Percentiles rank a stretch among this genome's conserved stretches.
Evolutionary conservation across 2,888 invertebrate species (phyloP).

Genomic region (Drosophila mayaguana): DNA sequence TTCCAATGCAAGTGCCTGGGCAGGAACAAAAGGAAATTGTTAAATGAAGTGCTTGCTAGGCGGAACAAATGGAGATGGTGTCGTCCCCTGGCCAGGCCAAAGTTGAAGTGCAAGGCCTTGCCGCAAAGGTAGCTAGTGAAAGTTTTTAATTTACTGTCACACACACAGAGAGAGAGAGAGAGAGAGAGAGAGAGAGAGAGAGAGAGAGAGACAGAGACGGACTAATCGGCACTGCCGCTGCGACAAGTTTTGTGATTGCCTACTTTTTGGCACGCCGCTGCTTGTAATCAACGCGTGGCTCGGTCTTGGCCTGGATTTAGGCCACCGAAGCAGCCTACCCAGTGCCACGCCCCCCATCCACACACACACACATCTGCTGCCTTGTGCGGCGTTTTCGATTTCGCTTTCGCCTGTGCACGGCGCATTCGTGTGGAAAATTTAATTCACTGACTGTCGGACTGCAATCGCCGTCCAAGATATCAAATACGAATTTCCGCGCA

Average conservation of each 20-base stretch:
- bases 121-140: constrained; percentile 52
- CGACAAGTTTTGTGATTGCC: constrained; percentile 61
- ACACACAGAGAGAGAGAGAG: neutral
- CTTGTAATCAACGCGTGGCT: constrained; percentile 64
- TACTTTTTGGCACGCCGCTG: constrained; percentile 44
- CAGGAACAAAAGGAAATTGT: constrained; percentile 72
- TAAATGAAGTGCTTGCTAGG: constrained; percentile 73
- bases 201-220: neutral
- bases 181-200: neutral
- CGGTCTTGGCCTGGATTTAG: constrained; percentile 25
- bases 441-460: constrained; percentile 65
- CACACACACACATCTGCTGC: neutral
- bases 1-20: constrained; percentile 29
- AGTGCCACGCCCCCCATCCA: neutral
- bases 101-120: constrained; percentile 61
- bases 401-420: constrained; percentile 52
- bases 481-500: neutral
- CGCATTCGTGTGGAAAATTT: constrained; percentile 78
- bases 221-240: constrained; percentile 37
- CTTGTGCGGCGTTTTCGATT: constrained; percentile 48
- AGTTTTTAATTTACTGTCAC: constrained; percentile 62
- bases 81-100: constrained; percentile 28
- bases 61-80: constrained; percentile 34
- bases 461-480: constrained; percentile 24
- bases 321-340: constrained; percentile 22